phyloP scores from a whole-genome alignment of 2,113 vertebrate genomes.

The Pipra filicauda region DNA sequence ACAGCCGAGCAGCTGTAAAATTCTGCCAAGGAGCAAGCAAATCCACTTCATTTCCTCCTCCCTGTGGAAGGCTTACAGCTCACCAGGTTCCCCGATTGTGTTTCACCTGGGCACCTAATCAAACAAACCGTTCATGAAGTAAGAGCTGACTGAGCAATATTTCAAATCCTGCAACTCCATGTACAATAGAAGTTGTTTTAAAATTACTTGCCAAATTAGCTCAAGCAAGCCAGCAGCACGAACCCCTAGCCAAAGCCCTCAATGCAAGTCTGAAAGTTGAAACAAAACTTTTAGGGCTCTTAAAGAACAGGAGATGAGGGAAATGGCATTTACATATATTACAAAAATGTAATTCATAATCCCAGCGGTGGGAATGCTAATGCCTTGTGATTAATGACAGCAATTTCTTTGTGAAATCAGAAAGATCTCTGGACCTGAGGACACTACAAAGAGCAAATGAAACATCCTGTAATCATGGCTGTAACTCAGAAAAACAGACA shows the following conservation, averaged over 20 bases:
- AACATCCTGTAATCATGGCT: not conserved
- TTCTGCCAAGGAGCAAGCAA: not conserved
- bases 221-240: constrained; percentile 4
- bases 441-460: not conserved
- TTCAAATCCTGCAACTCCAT: constrained; percentile 7
- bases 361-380: not conserved
- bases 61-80: not conserved
- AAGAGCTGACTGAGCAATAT: constrained; percentile 46
- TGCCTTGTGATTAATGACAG: constrained; percentile 11
- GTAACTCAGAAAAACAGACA: not conserved
- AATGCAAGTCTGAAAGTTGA: constrained; percentile 19
- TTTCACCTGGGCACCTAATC: constrained; percentile 46
- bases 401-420: not conserved
- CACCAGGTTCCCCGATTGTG: not conserved
- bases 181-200: constrained; percentile 28
- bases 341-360: constrained; percentile 33
- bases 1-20: rapidly evolving
- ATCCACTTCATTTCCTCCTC: constrained; percentile 21
- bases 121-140: constrained; percentile 13
- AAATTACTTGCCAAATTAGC: constrained; percentile 56
- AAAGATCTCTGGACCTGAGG: not conserved
- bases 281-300: constrained; percentile 31
- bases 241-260: constrained; percentile 33
- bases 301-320: constrained; percentile 11
- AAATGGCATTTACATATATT: constrained; percentile 35